Evolutionary conservation across 2,113 vertebrate genomes (phyloP), one percentile per base, ranked within the genome.

Genomic region (Xyrauchen texanus): DNA sequence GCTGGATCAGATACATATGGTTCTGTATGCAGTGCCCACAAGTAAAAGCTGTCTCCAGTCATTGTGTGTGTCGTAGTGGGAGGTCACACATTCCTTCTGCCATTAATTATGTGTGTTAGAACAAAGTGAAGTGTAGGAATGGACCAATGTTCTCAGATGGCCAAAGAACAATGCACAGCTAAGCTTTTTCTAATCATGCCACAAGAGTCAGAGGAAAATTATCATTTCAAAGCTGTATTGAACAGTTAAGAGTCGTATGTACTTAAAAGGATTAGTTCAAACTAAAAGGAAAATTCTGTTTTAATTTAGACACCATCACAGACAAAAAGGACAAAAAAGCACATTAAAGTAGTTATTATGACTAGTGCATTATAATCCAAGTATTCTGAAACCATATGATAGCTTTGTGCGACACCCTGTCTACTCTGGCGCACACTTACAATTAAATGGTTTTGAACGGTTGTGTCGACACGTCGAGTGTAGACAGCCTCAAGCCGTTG

Each of bases 91-190:
- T 76, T 63, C 42, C 13, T 44, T 53, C 52, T 78, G 67, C 55
- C 58, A 68, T 74, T 73, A 42, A 49, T 68, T 74, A 63, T 12
- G 57, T 34, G 57, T 82, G 76, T 78, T 62, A 44, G 4, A 74
- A 60, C 21, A 53, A 67, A 67, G 55, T 51, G 4, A 13, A 57
- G 70, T 63, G 63, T 10, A 47, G 62, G 53, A 55, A 58, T 47
- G 34, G 52, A 75, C 45, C 21, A 12, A 49, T 10, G 12, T 62
- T 52, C 46, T 42, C 47, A 15, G n/a, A 42, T 11, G 42, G 42
- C 42, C 42, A 72, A 60, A 58, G 8, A 60, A 70, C 63, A 45
- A 77, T 47, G 68, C 15, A 60, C 55, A 47, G 8, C 67, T 15
- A 11, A n/a, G 45, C 51, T 7, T 58, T 68, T 53, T 58, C 69